Evolutionary conservation across 2,888 invertebrate species (phyloP), one percentile per base, ranked within the genome.

Genomic region (Frankliniella intonsa): DNA sequence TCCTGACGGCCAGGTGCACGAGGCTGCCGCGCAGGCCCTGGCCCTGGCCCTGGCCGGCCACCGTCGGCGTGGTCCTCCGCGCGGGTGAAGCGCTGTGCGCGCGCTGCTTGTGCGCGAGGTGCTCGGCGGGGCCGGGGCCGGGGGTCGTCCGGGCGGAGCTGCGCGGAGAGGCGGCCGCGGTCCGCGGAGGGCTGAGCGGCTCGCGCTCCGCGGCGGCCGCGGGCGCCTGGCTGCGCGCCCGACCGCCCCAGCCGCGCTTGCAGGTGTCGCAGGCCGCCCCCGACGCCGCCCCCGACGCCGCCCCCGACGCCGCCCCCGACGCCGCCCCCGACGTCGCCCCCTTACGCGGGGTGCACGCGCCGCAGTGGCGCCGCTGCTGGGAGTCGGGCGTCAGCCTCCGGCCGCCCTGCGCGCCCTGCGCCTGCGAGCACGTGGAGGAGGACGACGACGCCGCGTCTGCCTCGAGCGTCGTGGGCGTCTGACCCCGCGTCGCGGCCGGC

Each of bases 31-130:
- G 69, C 69, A 76, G 25, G 69, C 22, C 12, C 22, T 76, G 22
- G 10, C 69, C 25, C 69, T 38, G 38, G 5, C 38, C 38, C 38
- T 38, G 38, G 38, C 38, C 38, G 38, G 38, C 38, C 38, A 38
- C 19, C 62, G 25, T 25, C 69, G 69, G 10, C 22, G 14, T 19
- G 3, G 25, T 25, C 69, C 12, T 76, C 25, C 69, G 22, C 11
- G 69, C 69, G 22, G 69, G 69, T 22, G 69, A 76, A 0, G 69
- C 69, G 69, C 69, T 76, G 22, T 76, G 69, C 69, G 69, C 69
- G 22, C 69, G 69, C 69, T 76, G 22, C 38, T 5, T 38, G 3
- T 38, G 38, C 38, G 38, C 5, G 38, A 3, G 38, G 22, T 25
- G 17, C 62, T 62, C 22, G 69, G 25, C 69, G 22, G 22, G 22